Percentiles rank a stretch among this genome's conserved stretches.
Conservation (phyloP, 2,888 invertebrate genomes). For the Machimus atricapillus region DNA sequence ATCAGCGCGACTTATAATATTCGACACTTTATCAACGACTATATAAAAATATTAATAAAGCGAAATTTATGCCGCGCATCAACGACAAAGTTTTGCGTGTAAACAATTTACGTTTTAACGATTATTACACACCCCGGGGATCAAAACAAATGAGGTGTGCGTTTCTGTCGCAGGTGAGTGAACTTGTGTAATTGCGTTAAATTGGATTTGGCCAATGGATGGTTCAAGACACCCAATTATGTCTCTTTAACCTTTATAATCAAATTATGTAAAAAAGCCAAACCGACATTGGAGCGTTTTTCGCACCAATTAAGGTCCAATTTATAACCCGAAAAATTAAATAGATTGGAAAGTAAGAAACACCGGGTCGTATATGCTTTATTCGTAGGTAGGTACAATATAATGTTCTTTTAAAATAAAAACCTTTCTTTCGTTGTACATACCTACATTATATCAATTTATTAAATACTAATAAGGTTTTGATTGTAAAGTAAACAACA, state of each 20-base stretch:
- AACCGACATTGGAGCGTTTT: no score
- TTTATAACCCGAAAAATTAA: no score
- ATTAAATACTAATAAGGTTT: no score
- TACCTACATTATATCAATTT: no score
- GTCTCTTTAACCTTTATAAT: not conserved
- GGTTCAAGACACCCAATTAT: not conserved
- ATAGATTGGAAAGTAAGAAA: no score
- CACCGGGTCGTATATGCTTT: no score
- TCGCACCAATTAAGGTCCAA: no score
- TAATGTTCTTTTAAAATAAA: no score
- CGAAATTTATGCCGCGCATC: not conserved
- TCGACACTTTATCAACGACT: conserved; percentile 22
- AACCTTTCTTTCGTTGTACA: no score
- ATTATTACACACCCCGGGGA: not conserved
- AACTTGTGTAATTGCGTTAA: not conserved
- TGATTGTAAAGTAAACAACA: no score
- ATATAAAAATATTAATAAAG: conserved; percentile 17
- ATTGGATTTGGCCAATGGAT: not conserved
- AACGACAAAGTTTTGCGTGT: conserved; percentile 7
- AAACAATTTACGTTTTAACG: conserved; percentile 13
- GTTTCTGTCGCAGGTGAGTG: not conserved
- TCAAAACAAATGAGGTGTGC: not conserved
- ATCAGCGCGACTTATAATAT: conserved; percentile 8
- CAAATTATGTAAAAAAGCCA: not conserved
- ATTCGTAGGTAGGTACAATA: no score